Evolutionary conservation across 2,797 vertebrate genomes (phyloP).

Genomic region (Karalla daura): DNA sequence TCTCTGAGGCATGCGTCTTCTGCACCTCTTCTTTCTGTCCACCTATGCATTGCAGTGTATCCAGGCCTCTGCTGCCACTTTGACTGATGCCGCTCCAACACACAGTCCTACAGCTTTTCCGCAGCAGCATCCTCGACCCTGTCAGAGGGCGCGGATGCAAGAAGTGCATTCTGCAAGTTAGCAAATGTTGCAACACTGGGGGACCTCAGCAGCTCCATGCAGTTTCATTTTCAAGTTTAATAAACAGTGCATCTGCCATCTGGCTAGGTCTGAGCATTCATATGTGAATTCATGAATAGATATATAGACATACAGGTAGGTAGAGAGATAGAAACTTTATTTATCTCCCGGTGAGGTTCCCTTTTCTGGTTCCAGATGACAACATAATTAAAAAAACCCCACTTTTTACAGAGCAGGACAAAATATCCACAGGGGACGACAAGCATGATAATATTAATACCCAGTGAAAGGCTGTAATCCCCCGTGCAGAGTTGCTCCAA

Average conservation of each 20-base stretch:
- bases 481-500: conserved; percentile 1
- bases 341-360: no score
- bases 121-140: conserved; percentile 1
- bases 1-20: not conserved
- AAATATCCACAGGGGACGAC: no score
- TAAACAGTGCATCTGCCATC: not conserved
- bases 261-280: not conserved
- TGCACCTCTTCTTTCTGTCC: conserved; percentile 1
- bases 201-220: not conserved
- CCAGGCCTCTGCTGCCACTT: conserved; percentile 18
- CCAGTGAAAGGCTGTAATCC: not conserved
- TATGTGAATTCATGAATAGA: not conserved
- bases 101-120: not conserved
- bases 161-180: not conserved
- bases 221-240: not conserved
- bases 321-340: not conserved
- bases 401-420: no score
- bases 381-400: no score
- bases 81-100: not conserved
- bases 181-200: conserved; percentile 5
- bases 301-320: not conserved
- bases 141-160: not conserved
- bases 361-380: no score
- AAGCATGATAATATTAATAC: not conserved
- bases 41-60: conserved; percentile 3